Evolutionary conservation across 2,888 invertebrate species (phyloP), one percentile per base, ranked within the genome.

Genomic region (Sinohyriopsis cumingii): DNA sequence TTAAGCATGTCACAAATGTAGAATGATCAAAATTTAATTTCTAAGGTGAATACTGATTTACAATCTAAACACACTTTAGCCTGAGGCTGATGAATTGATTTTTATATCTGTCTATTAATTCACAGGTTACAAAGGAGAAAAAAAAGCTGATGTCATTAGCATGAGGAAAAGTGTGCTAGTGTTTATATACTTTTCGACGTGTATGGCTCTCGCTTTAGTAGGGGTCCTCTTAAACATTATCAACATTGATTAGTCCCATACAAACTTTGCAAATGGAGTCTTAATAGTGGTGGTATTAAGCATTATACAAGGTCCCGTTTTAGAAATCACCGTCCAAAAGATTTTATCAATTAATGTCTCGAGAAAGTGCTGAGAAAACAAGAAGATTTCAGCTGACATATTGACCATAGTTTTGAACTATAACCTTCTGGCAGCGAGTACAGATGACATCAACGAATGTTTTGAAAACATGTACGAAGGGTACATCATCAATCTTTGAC

Each of bases 191-290:
- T 85, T 85, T 67, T 76, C 81, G 12, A 67, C 75, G 54, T 86
- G 86, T 85, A 78, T 85, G 9, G 61, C 77, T 9, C 67, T 86
- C 54, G 79, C 81, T 6, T 69, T 86, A 33, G 54, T 75, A 7
- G 78, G 80, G 28, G 75, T 82, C 3, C 74, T 84, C 0, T 63
- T 87, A 24, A 86, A 85, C 63, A 80, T 84, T 25, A 69, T 84
- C 9, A 87, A 87, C 71, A 73, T 85, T 24, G 81, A 87, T 76
- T 87, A 86, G 86, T 65, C 72, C 9, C 61, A 67, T 25, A 82
- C 83, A 2, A 79, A 82, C 61, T 77, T 80, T 5, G 73, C 78
- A 1, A 85, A 86, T 25, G 67, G 67, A 19, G 59, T 63, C 24
- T 24, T 57, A 15, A 22, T 71, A 4, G 25, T 67, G 19, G 18